A percentile compares a stretch with the other conserved stretches of the same genome.
Evolutionary conservation across 2,797 vertebrate species (phyloP).

Genomic region (Notamacropus eugenii): DNA sequence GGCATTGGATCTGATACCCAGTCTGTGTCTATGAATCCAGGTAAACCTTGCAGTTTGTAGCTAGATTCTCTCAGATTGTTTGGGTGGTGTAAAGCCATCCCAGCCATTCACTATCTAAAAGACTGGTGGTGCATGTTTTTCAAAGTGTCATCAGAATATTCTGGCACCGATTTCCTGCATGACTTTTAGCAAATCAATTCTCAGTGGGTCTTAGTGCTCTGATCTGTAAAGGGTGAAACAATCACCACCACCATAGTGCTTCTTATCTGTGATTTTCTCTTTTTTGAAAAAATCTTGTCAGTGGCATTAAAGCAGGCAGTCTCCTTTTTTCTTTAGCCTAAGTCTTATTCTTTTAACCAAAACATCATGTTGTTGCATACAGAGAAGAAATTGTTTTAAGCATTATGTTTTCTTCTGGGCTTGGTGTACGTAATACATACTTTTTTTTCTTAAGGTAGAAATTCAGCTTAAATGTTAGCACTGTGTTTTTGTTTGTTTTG

Average conservation of each 20-base stretch:
- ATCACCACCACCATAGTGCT: background rate
- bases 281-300: conserved; percentile 26
- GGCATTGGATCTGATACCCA: background rate
- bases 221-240: too few relatives aligned
- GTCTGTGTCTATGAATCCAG: background rate
- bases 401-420: conserved; percentile 14
- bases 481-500: conserved; percentile 26
- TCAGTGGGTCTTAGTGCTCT: too few relatives aligned
- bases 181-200: too few relatives aligned
- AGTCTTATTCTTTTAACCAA: conserved; percentile 9
- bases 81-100: too few relatives aligned
- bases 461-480: conserved; percentile 50
- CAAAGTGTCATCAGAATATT: background rate
- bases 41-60: background rate
- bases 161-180: too few relatives aligned
- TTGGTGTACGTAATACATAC: background rate
- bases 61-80: background rate
- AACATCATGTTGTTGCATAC: conserved; percentile 4
- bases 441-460: conserved; percentile 51
- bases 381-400: conserved; percentile 30
- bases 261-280: conserved; percentile 11
- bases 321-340: conserved; percentile 24
- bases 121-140: background rate
- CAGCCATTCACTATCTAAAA: background rate
- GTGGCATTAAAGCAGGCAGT: background rate